Conservation (phyloP, 2,797 vertebrate genomes). For the Eulemur albifrons region DNA sequence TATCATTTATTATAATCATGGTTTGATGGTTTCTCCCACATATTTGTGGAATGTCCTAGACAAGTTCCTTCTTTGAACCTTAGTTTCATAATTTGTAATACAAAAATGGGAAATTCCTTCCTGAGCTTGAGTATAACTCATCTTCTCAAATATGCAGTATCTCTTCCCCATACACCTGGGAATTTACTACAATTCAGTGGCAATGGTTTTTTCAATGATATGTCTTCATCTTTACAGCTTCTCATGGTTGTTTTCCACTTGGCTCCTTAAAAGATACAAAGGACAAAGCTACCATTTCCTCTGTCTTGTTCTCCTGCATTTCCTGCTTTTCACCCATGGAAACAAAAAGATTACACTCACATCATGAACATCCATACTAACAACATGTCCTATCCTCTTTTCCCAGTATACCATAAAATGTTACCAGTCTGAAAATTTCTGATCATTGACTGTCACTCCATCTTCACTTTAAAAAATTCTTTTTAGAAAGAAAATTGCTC, state of each 20-base stretch:
- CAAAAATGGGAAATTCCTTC: not conserved
- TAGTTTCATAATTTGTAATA: not conserved
- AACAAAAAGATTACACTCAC: not conserved
- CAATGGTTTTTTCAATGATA: not conserved
- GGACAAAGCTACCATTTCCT: not conserved
- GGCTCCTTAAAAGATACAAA: not conserved
- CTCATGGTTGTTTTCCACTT: not conserved
- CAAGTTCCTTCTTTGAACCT: not conserved
- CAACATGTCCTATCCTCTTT: not conserved
- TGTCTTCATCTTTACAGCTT: not conserved
- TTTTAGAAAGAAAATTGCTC: slow-evolving; percentile 8
- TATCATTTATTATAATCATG: not conserved
- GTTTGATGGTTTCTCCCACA: not conserved
- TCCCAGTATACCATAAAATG: not conserved
- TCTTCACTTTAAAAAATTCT: not conserved
- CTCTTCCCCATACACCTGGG: not conserved
- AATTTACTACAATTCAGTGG: not conserved
- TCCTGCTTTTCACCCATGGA: not conserved
- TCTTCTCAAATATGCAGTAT: not conserved
- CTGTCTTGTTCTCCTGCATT: not conserved
- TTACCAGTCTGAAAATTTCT: not conserved
- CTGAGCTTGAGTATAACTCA: not conserved
- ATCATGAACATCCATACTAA: not conserved
- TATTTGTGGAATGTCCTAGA: not conserved
- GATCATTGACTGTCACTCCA: not conserved